Base-by-base conservation (phyloP, 2,797 vertebrate genomes). In the Orestias chungarensis region DNA sequence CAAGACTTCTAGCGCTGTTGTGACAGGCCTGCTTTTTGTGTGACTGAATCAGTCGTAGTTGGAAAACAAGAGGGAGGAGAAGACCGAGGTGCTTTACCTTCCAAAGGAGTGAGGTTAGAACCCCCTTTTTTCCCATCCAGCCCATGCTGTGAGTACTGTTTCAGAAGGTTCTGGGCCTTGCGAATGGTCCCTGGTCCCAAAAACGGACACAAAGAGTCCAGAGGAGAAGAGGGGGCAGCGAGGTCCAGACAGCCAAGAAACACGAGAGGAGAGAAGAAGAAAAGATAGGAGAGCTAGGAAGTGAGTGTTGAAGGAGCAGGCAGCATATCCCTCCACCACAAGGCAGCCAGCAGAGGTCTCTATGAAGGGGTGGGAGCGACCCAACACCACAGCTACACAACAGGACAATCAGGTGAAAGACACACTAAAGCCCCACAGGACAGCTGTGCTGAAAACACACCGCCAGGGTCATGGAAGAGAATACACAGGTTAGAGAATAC, bases 81-180 rank as follows among this genome's bases (percentile, higher is more conserved):
- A 80, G 71, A 80, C 59, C 27, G 61, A 78, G 83, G 87, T 86
- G 88, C 90, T 94, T 98, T 98, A 99, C 98, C 98, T 99, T 99
- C 98, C 94, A 96, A 93, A 95, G 96, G 96, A 94, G 96, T 96
- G 95, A 99, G 96, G 97, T 97, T 98, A 97, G 97, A 97, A 91
- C 96, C 96, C 95, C 96, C 97, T 95, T 98, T 99, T 97, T 98
- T 99, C 95, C 97, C 98, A 96, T 99, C 98, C 96, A 99, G 97
- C 96, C 97, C 97, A 95, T 99, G 97, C 96, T 99, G 97, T 94
- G 98, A 99, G 95, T 99, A 99, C 92, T 99, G 98, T 97, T 99
- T 99, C 94, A 99, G 97, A 96, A 99, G 98, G 93, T 99, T 98
- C 96, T 99, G 98, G 95, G 98, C 98, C 95, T 99, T 99, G 94